A percentile compares a stretch with the other conserved stretches of the same genome.
These are phyloP conservation scores for Lytechinus pictus DNA, from an alignment of 35 echinoderm and acorn worm genomes.

Conservation along the genomic window DNA sequence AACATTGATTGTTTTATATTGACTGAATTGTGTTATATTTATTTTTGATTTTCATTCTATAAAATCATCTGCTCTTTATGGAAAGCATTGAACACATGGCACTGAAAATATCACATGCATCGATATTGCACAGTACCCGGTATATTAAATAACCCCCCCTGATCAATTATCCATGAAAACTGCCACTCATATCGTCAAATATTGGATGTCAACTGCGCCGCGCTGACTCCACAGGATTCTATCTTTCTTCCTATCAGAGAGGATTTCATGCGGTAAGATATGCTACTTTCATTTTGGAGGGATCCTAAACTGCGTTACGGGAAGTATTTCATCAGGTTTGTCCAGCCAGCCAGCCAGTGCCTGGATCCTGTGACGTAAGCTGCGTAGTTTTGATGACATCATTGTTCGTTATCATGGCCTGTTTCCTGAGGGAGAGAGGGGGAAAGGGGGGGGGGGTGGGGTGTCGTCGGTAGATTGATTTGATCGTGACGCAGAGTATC, in stretches of 20 bases:
- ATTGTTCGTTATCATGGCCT: neutral
- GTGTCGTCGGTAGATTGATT: neutral
- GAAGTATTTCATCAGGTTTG: neutral
- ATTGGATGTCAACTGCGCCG: neutral
- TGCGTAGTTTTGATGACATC: conserved; percentile 2
- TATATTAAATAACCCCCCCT: no score
- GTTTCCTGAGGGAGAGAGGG: neutral
- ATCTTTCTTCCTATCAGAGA: neutral
- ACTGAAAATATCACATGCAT: no score
- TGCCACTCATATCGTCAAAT: neutral
- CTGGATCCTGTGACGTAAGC: neutral
- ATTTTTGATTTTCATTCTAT: no score
- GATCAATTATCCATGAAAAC: neutral
- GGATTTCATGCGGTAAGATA: neutral
- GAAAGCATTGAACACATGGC: no score
- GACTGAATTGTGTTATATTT: no score
- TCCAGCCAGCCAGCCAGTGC: neutral
- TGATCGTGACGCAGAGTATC: neutral
- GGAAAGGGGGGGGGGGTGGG: neutral
- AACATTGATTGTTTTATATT: no score
- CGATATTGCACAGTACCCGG: no score
- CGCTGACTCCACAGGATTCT: neutral
- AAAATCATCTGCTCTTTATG: no score
- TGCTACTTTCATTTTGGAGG: neutral
- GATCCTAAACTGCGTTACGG: neutral